Conservation (phyloP, 2,113 vertebrate genomes). For the Cyanoramphus novaezelandiae region DNA sequence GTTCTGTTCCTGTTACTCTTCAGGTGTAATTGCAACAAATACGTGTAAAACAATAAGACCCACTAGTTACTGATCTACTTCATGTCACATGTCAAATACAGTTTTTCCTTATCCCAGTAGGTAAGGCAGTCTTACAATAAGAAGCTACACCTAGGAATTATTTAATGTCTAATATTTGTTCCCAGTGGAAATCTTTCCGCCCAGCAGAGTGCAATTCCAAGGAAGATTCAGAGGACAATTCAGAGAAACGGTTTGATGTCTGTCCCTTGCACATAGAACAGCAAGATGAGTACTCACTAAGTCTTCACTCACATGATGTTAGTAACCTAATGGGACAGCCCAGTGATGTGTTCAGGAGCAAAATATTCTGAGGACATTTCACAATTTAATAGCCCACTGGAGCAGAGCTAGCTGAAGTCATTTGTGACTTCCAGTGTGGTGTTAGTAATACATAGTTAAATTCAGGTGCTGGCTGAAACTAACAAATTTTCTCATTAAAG, state of each 20-base stretch:
- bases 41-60: background rate
- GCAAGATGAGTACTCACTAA: background rate
- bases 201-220: background rate
- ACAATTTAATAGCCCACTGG: constrained; percentile 29
- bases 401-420: background rate
- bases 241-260: background rate
- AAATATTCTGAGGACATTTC: constrained; percentile 16
- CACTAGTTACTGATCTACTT: background rate
- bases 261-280: background rate
- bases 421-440: background rate
- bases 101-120: background rate
- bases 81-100: background rate
- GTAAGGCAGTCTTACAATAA: background rate
- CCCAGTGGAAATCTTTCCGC: background rate
- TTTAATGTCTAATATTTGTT: background rate
- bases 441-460: background rate
- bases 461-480: background rate
- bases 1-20: background rate
- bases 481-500: background rate
- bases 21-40: background rate
- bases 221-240: background rate
- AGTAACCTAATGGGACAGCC: background rate
- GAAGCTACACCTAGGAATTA: background rate
- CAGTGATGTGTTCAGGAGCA: background rate
- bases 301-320: background rate